Percentiles rank a stretch among this genome's conserved stretches.
These are phyloP conservation scores for Tridacna gigas DNA, from an alignment of 2,888 invertebrate genomes.

Conservation along the genomic window DNA sequence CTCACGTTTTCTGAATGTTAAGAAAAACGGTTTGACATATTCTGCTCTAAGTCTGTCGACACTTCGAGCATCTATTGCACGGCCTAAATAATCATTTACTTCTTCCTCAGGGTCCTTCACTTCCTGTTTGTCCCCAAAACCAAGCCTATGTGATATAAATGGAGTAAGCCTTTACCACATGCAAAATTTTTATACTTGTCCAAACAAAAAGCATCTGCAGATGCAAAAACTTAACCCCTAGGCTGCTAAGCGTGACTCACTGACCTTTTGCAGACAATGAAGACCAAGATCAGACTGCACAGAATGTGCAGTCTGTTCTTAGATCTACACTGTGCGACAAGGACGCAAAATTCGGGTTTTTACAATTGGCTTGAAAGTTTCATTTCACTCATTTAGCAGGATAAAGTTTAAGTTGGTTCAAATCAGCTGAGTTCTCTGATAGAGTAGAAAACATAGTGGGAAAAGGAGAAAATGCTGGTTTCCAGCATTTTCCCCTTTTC, in stretches of 20 bases:
- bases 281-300: too few species aligned
- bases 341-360: too few species aligned
- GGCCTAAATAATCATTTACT: conserved; percentile 97
- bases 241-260: too few species aligned
- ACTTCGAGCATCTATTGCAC: conserved; percentile 97
- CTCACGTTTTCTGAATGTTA: conserved; percentile 92
- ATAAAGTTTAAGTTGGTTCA: too few species aligned
- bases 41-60: conserved; percentile 95
- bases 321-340: too few species aligned
- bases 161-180: background rate
- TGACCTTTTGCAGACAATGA: too few species aligned
- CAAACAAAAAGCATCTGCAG: background rate
- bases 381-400: too few species aligned
- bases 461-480: background rate
- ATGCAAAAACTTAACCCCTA: too few species aligned
- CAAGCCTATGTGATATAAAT: conserved; percentile 87
- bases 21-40: conserved; percentile 93
- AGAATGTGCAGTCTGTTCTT: too few species aligned
- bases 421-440: too few species aligned
- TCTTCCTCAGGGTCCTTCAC: conserved; percentile 91
- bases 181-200: background rate
- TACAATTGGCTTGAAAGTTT: too few species aligned
- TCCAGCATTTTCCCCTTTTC: background rate
- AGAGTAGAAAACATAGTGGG: background rate
- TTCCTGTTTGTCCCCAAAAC: conserved; percentile 88